phyloP scores from a whole-genome alignment of 35 echinoderm and acorn worm species.

The Patiria miniata region DNA sequence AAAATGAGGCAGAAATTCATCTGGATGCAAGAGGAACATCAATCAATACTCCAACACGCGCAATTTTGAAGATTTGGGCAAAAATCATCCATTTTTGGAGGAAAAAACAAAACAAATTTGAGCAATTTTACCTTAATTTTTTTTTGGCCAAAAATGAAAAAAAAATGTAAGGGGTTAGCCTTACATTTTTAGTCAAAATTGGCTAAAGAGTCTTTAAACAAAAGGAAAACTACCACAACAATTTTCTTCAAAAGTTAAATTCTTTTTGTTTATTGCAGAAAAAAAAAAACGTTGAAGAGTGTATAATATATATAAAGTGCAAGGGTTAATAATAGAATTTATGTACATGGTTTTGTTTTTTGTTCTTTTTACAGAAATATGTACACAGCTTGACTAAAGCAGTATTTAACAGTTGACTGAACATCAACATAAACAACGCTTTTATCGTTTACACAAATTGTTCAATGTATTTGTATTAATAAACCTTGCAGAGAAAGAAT shows the following conservation, averaged over 20 bases:
- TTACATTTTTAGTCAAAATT: too few species aligned
- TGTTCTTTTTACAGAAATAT: constrained; percentile 19
- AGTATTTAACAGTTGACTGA: background rate
- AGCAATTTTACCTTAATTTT: too few species aligned
- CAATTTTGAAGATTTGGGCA: too few species aligned
- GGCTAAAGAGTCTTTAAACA: too few species aligned
- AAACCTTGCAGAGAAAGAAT: background rate
- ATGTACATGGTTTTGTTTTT: constrained; percentile 11
- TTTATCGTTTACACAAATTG: background rate
- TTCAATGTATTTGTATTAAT: background rate
- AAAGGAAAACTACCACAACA: too few species aligned
- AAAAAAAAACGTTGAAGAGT: constrained; percentile 11
- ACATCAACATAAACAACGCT: background rate
- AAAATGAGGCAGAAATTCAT: too few species aligned
- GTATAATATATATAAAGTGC: constrained; percentile 9
- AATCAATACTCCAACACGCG: too few species aligned
- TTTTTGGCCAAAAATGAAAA: too few species aligned
- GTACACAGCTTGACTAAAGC: constrained; percentile 6
- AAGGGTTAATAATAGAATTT: constrained; percentile 14
- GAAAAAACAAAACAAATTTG: too few species aligned
- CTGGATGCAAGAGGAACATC: too few species aligned
- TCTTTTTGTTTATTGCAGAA: constrained; percentile 23
- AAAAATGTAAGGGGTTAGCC: too few species aligned
- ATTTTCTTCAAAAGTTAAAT: constrained; percentile 29
- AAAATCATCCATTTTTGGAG: too few species aligned